A percentile compares a stretch with the other conserved stretches of the same genome.
Evolutionary conservation across 2,888 invertebrate genomes (phyloP).

Genomic region (Epirrita christyi): DNA sequence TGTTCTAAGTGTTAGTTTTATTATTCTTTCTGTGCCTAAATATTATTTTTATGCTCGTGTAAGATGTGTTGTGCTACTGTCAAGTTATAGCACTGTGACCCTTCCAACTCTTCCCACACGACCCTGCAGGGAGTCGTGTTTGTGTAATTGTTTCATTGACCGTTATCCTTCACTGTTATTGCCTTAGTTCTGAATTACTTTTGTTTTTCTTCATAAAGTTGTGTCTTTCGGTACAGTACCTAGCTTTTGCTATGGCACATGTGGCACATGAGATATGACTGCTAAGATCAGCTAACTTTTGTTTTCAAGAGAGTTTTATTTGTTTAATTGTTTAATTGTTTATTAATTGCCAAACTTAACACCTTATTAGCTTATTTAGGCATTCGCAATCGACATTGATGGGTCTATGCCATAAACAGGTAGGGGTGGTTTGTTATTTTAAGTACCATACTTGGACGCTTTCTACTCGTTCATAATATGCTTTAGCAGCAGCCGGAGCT

Average conservation of each 20-base stretch:
- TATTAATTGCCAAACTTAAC: too few species aligned
- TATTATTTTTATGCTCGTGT: too few species aligned
- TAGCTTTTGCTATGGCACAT: constrained; percentile 2
- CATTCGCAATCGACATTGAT: too few species aligned
- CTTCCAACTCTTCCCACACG: constrained; percentile 1
- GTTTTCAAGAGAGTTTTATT: too few species aligned
- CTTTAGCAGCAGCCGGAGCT: constrained; percentile 4
- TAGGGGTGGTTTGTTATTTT: too few species aligned
- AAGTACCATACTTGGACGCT: too few species aligned
- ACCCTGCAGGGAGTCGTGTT: constrained; percentile 41
- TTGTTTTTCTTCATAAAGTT: constrained; percentile 43
- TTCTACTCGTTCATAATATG: not conserved
- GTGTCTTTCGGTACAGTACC: constrained; percentile 1
- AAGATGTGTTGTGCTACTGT: not conserved
- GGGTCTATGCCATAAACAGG: too few species aligned
- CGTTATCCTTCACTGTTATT: constrained; percentile 49
- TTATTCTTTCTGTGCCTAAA: too few species aligned
- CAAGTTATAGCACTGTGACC: not conserved
- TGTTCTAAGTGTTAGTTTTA: too few species aligned
- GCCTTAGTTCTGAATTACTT: constrained; percentile 50
- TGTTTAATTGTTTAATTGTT: too few species aligned
- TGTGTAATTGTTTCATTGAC: constrained; percentile 58
- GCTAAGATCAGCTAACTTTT: too few species aligned
- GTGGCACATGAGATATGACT: not conserved
- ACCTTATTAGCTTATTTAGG: not conserved